Evolutionary conservation across 2,888 invertebrate genomes (phyloP).

Genomic region (Bombylius major): DNA sequence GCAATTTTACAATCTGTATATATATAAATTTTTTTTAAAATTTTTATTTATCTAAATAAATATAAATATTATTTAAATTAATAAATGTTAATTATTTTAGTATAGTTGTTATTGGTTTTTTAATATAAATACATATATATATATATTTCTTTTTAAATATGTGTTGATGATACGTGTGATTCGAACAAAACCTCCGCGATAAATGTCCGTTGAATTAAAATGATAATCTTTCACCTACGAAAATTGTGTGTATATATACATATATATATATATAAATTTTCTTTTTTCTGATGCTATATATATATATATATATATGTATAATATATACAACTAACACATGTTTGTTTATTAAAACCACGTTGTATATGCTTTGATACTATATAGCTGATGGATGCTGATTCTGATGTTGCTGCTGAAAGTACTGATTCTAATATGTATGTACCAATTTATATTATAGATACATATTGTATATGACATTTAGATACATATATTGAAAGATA

Average conservation of each 20-base stretch:
- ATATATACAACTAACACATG: slow-evolving; percentile 36
- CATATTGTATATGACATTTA: no score
- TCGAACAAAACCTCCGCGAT: slow-evolving; percentile 33
- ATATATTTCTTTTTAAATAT: background rate
- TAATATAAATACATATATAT: background rate
- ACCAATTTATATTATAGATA: no score
- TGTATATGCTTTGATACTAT: background rate
- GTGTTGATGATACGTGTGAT: slow-evolving; percentile 23
- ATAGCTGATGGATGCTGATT: no score
- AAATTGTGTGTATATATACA: slow-evolving; percentile 23
- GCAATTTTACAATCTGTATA: no score
- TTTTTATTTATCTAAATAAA: background rate
- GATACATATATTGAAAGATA: background rate
- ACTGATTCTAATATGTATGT: background rate
- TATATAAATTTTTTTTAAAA: no score
- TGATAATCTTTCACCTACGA: slow-evolving; percentile 35
- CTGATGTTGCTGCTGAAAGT: background rate
- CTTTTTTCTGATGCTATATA: no score
- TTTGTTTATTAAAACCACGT: slow-evolving; percentile 37
- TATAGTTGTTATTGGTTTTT: background rate
- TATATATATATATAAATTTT: background rate
- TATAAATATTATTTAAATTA: slow-evolving; percentile 5
- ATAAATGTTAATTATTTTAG: slow-evolving; percentile 3
- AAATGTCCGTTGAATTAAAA: slow-evolving; percentile 35
- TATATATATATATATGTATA: background rate